These are phyloP conservation scores for Cheilosia vulpina DNA, from an alignment of 2,888 invertebrate species.

Conservation along the genomic window DNA sequence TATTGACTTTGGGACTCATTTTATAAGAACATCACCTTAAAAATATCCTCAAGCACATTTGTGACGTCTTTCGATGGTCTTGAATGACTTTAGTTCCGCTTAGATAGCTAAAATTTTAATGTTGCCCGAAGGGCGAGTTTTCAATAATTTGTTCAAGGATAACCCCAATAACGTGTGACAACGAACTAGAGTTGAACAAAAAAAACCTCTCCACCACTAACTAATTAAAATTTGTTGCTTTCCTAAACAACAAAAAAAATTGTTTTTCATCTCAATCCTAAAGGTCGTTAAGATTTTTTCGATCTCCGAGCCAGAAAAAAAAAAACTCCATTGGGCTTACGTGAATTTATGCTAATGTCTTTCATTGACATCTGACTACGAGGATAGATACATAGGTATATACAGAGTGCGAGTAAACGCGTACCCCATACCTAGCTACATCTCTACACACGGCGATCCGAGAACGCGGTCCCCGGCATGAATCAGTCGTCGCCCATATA, in stretches of 20 bases:
- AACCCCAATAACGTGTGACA: neutral
- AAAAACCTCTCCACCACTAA: slow-evolving; percentile 22
- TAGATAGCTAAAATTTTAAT: neutral
- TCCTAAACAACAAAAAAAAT: slow-evolving; percentile 9
- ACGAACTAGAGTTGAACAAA: neutral
- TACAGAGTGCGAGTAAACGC: neutral
- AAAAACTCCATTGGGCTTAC: slow-evolving; percentile 56
- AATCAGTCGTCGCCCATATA: slow-evolving; percentile 74
- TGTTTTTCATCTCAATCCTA: slow-evolving; percentile 46
- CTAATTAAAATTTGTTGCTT: neutral
- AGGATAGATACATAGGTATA: slow-evolving; percentile 30
- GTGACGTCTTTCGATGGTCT: slow-evolving; percentile 6
- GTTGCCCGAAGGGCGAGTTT: slow-evolving; percentile 15
- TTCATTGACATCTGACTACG: slow-evolving; percentile 70
- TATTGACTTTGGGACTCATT: too few species aligned
- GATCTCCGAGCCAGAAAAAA: slow-evolving; percentile 31
- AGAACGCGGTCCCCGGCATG: slow-evolving; percentile 62
- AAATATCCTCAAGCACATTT: neutral
- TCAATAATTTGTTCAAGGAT: slow-evolving; percentile 33
- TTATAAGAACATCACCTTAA: neutral
- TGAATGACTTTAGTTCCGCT: slow-evolving; percentile 14
- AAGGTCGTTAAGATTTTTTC: slow-evolving; percentile 70
- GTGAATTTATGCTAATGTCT: slow-evolving; percentile 74
- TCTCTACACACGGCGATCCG: slow-evolving; percentile 27
- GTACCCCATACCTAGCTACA: slow-evolving; percentile 5